Evolutionary conservation across 1,140 invertebrate genomes (phyloP), one percentile per base, ranked within the genome.

Genomic region (Ectropis grisescens): DNA sequence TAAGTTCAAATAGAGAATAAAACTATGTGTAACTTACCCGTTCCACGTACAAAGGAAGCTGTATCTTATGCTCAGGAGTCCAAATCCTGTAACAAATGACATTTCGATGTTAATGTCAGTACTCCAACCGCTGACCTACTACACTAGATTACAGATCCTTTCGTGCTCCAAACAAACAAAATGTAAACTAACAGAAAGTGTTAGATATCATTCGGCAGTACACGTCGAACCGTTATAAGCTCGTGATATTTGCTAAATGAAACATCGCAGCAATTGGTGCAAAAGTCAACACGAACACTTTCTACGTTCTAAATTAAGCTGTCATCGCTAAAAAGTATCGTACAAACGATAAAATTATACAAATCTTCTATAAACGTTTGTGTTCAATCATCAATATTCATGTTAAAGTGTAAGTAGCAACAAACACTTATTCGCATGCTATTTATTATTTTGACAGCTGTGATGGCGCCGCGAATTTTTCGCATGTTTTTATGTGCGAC

Each of bases 281-380:
- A 49, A 47, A 48, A 46, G 33, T 48, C 44, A 46, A 59, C 47
- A 55, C 24, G 41, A 47, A 27, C 26, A 56, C 52, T 56, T 65
- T 59, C 52, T 54, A 48, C 41, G 30, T 35, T 47, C 36, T 32
- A 47, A 47, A 52, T 47, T 36, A 30, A 41, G 23, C 13, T 41
- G 49, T 44, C 49, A 44, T 13, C 23, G 8, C 30, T 41, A 33
- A 32, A 15, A 14, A 24, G 25, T n/a, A 28, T 11, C 14, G 16
- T 31, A 19, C 16, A 35, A 45, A 39, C 28, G 22, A 39, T 27
- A 37, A 24, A 19, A 41, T 41, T 25, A 26, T 35, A 40, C 26
- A 44, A 45, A 41, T 44, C 3, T 15, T 11, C 16, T 19, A 30
- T 41, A 40, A 37, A 37, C 27, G 42, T 24, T 30, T 30, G 15